phyloP scores from a whole-genome alignment of 2,888 invertebrate genomes.

The Epiblema foenella region DNA sequence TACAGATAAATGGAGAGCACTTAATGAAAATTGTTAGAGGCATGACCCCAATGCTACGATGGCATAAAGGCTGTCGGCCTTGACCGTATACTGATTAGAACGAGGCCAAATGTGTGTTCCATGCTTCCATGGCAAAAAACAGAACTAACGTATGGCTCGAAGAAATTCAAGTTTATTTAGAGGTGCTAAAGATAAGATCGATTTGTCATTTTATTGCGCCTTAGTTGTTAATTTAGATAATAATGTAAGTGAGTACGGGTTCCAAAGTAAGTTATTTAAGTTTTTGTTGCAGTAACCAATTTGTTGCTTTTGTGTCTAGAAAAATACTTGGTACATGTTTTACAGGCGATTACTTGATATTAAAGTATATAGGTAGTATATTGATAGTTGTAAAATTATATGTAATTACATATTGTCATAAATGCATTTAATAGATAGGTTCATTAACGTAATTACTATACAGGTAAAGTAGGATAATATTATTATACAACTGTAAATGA shows the following conservation, averaged over 20 bases:
- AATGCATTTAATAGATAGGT: background rate
- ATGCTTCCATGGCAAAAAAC: constrained; percentile 3
- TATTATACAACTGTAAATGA: too few relatives aligned
- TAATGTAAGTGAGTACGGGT: too few relatives aligned
- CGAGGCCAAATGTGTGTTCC: constrained; percentile 16
- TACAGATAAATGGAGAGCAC: constrained; percentile 45
- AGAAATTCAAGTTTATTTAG: background rate
- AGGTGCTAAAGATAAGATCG: background rate
- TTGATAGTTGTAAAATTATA: background rate
- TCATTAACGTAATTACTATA: background rate
- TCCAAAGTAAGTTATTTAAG: background rate
- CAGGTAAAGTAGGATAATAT: too few relatives aligned
- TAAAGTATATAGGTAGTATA: background rate
- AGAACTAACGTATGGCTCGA: constrained; percentile 4
- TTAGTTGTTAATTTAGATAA: too few relatives aligned
- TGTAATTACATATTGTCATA: background rate
- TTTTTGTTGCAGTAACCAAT: background rate
- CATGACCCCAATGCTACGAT: constrained; percentile 39
- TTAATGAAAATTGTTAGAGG: constrained; percentile 45
- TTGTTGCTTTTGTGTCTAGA: background rate
- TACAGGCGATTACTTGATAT: background rate
- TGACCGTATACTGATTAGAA: constrained; percentile 34
- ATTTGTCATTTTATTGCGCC: background rate
- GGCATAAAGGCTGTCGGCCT: constrained; percentile 41
- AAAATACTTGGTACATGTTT: background rate